Base-by-base conservation (phyloP, 2,113 vertebrate genomes). In the Hippocampus barbouri region DNA sequence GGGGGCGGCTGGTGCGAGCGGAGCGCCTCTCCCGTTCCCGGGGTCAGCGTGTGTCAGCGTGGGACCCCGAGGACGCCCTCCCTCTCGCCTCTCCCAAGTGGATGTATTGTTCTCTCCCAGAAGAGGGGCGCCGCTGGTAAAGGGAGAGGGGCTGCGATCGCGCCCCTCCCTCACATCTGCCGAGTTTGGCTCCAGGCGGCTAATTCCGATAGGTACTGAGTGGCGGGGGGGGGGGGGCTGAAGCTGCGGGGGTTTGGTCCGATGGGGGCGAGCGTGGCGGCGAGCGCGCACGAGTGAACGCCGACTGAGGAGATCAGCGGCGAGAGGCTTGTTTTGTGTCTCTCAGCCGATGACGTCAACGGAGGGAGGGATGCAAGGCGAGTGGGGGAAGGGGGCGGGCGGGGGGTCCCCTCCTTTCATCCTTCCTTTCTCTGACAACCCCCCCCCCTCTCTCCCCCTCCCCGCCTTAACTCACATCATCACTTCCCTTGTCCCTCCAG, bases 241-340 rank as follows among this genome's bases (percentile, higher is more conserved):
- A 1, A 27, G 15, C 2, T 21, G 66, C 10, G 15, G n/a, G 11
- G 54, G 8, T 68, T 30, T 21, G 27, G 21, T 64, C 62, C 11
- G 40, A 21, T 4, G 20, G 49, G 62, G 20, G 75, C 67, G 41
- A 79, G 75, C 59, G 71, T 27, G 41, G 69, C 63, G 21, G 62
- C n/a, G 67, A 71, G 86, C 76, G 79, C 20, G 75, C 30, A 77
- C n/a, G 82, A 57, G 85, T 51, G 83, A 27, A 27, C 71, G 34
- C 18, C 74, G 86, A 90, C 88, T 88, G 83, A 84, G 79, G 74
- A 69, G 90, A 89, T 85, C 79, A 80, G 89, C 87, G 87, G 89
- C 85, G 79, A 85, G 85, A 43, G 2, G 88, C 88, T 90, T 75
- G 91, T 94, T 95, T 94, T 94, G 93, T 94, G 88, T 93, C 86